phyloP scores from a whole-genome alignment of 2,113 vertebrate genomes.

The Girardinichthys multiradiatus region DNA sequence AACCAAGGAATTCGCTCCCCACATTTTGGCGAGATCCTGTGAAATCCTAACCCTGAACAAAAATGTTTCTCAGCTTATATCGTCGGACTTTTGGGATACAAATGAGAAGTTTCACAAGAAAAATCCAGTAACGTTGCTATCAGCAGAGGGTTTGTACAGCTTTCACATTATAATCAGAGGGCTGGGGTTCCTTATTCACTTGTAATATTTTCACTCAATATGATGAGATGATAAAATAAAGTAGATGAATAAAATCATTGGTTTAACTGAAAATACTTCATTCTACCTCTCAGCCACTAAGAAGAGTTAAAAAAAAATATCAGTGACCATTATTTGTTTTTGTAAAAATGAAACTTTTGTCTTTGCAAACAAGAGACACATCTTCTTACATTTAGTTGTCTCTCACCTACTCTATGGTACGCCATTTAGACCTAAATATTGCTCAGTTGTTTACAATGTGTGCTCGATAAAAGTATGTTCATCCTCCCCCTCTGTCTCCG shows the following conservation, averaged over 20 bases:
- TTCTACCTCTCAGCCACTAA: conserved; percentile 89
- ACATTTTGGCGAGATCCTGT: conserved; percentile 59
- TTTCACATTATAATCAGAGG: conserved; percentile 80
- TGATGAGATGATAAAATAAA: conserved; percentile 70
- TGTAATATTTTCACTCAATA: conserved; percentile 73
- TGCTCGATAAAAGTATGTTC: conserved; percentile 79
- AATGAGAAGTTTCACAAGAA: conserved; percentile 74
- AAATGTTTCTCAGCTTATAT: conserved; percentile 65
- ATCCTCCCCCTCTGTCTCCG: conserved; percentile 67
- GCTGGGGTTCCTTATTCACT: conserved; percentile 78
- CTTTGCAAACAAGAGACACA: conserved; percentile 76
- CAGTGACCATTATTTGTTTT: conserved; percentile 80
- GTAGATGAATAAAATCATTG: conserved; percentile 71
- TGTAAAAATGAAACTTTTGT: conserved; percentile 77
- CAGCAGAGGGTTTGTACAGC: conserved; percentile 78
- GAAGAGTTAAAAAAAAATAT: conserved; percentile 69
- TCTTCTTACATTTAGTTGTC: conserved; percentile 79
- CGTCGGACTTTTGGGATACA: conserved; percentile 79
- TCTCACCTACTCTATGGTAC: conserved; percentile 79
- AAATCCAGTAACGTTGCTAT: conserved; percentile 34
- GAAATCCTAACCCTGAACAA: conserved; percentile 54
- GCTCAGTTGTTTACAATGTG: conserved; percentile 82
- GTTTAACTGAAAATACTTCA: conserved; percentile 74
- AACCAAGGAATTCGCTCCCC: conserved; percentile 63
- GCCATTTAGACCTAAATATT: conserved; percentile 80